Percentiles rank a stretch among this genome's conserved stretches.
These are phyloP conservation scores for Proisotoma minuta DNA, from an alignment of 2,888 invertebrate species.

Conservation along the genomic window DNA sequence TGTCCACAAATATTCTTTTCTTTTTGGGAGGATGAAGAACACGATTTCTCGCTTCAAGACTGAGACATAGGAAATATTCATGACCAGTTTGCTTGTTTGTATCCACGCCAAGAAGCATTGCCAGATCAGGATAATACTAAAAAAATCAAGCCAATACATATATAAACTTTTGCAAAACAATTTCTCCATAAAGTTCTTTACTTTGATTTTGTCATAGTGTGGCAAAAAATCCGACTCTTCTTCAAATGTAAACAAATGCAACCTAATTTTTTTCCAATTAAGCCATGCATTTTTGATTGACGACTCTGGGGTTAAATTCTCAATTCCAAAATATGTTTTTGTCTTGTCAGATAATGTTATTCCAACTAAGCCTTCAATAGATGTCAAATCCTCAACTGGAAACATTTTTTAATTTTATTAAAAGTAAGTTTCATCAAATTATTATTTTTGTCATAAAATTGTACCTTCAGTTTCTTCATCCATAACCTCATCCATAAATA, in stretches of 20 bases:
- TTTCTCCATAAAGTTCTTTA: conserved; percentile 10
- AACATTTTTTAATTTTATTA: no score
- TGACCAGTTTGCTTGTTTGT: conserved; percentile 34
- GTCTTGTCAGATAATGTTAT: conserved; percentile 37
- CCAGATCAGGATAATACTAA: conserved; percentile 43
- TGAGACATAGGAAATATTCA: conserved; percentile 38
- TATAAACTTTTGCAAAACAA: not conserved
- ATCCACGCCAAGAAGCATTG: conserved; percentile 42
- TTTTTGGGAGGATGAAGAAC: conserved; percentile 40
- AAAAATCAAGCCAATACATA: not conserved
- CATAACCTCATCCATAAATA: conserved; percentile 29
- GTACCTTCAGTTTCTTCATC: conserved; percentile 23
- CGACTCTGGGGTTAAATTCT: conserved; percentile 27
- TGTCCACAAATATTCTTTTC: conserved; percentile 29
- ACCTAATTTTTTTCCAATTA: conserved; percentile 37
- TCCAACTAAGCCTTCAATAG: conserved; percentile 42
- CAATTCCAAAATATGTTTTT: conserved; percentile 36
- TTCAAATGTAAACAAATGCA: conserved; percentile 41
- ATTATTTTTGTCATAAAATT: no score
- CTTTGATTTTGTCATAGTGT: conserved; percentile 38
- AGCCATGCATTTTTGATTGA: conserved; percentile 33
- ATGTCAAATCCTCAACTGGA: conserved; percentile 33
- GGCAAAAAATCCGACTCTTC: conserved; percentile 43
- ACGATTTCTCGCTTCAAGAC: conserved; percentile 39
- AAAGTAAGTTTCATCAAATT: no score